Evolutionary conservation across 2,797 vertebrate genomes (phyloP), one percentile per base, ranked within the genome.

Genomic region (Jordanella pulchra): DNA sequence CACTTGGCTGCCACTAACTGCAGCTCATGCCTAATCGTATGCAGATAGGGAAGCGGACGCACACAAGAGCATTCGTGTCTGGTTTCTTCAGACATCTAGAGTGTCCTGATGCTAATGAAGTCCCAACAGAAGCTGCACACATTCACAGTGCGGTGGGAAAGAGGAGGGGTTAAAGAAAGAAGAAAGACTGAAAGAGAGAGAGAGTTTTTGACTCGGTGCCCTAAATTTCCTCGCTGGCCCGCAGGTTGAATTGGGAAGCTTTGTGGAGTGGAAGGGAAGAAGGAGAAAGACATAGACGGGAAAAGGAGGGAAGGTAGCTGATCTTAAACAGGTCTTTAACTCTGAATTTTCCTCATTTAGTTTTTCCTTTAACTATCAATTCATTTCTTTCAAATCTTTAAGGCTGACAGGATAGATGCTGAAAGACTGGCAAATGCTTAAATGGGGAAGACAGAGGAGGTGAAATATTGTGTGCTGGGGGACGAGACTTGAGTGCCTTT

Each of bases 111-210:
- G 84, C 86, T 89, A 90, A 92, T 91, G 85, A 91, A 78, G 45
- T 69, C 76, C 71, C 77, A 91, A 92, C 89, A 93, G 89, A 92
- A 89, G 90, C 85, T 54, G 81, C 83, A 88, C 86, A 91, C 90
- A 93, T 91, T 87, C 87, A 83, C 50, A 79, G 58, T 48, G 51
- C 27, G 77, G 79, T 89, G 88, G 87, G 86, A 91, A 89, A 87
- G 82, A 86, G 89, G 90, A 81, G 84, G 89, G 79, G 80, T 81
- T 63, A 71, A 51, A 72, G 75, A 69, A 54, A 84, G 76, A 86
- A 32, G 76, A 86, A 32, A 76, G 78, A 80, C 53, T 17, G 70
- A 67, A 54, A 70, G 55, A 51, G 77, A 32, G 28, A 18, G 76
- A 63, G 75, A 65, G 72, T 51, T 44, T n/a, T 73, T 50, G 78